Evolutionary conservation across 2,888 invertebrate species (phyloP), one percentile per base, ranked within the genome.

Genomic region (Phoenoteleia sp.): DNA sequence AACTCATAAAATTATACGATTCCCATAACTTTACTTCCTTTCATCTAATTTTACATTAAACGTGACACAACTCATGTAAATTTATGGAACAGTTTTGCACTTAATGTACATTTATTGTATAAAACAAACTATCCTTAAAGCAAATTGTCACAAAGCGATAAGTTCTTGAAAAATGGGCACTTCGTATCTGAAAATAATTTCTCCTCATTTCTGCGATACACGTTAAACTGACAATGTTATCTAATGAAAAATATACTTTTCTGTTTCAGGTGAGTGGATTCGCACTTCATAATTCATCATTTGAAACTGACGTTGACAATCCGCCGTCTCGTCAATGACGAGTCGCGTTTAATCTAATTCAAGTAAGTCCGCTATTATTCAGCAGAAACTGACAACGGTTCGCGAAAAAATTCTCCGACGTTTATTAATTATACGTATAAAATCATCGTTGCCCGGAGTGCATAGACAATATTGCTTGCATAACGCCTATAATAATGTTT

Each of bases 241-340:
- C 58, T 81, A 64, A 81, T 67, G 29, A 60, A 64, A 52, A 72
- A 49, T 79, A 23, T 64, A 19, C 71, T 81, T 81, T 66, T 81
- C 64, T 81, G 81, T 81, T 81, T 13, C 71, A 81, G 81, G 81
- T 81, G 64, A 81, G 81, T 81, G 62, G n/a, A 75, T 27, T 39
- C 42, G 52, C 42, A 29, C 23, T 2, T 17, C 62, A 52, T 39
- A 36, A 67, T 74, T 58, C 72, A 74, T 81, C 42, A 7, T 5
- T 42, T 23, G 3, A 36, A 62, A 64, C 15, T 72, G 49, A 74
- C 21, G 9, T 25, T 56, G 74, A 13, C 67, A 74, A 74, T 67
- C 67, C 49, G 72, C 66, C 27, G 66, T 36, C 19, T 25, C 39
- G 23, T 49, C 56, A 52, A 60, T 69, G 19, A 64, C 39, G 13